These are phyloP conservation scores for Apogon talboti DNA, from an alignment of 2,797 vertebrate species.

Conservation along the genomic window DNA sequence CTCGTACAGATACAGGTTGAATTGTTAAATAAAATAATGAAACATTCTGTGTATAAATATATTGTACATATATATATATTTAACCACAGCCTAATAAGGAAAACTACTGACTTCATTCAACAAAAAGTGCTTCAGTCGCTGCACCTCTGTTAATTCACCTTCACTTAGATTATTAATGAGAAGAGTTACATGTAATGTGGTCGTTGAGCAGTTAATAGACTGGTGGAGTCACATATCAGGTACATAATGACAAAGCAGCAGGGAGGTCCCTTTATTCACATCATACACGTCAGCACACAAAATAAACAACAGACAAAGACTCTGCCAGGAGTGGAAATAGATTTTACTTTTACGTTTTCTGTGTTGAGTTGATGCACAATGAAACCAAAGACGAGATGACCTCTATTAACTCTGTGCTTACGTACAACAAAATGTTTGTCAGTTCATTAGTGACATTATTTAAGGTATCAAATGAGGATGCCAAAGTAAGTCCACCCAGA, in stretches of 20 bases:
- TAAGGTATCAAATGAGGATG: slow-evolving; percentile 7
- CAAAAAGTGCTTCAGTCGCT: slow-evolving; percentile 14
- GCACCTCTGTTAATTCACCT: slow-evolving; percentile 9
- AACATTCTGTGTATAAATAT: no score
- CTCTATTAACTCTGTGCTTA: no score
- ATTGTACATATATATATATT: no score
- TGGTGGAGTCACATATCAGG: slow-evolving; percentile 26
- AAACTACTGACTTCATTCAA: neutral
- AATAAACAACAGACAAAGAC: slow-evolving; percentile 6
- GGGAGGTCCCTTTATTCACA: slow-evolving; percentile 1
- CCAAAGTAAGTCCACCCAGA: neutral
- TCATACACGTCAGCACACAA: neutral
- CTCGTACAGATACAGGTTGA: no score
- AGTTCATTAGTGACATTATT: no score
- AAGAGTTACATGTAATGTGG: slow-evolving; percentile 9
- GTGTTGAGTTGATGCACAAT: no score
- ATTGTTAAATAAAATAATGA: no score
- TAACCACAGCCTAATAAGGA: neutral
- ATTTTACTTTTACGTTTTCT: no score
- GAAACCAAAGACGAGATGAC: no score
- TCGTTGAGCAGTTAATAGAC: slow-evolving; percentile 14
- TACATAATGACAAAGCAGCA: slow-evolving; percentile 6
- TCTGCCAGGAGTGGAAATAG: no score
- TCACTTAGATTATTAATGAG: slow-evolving; percentile 14
- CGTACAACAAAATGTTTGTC: no score